Percentiles rank a stretch among this genome's conserved stretches.
These are phyloP conservation scores for Mystacornis crossleyi DNA, from an alignment of 2,113 vertebrate genomes.

Conservation along the genomic window DNA sequence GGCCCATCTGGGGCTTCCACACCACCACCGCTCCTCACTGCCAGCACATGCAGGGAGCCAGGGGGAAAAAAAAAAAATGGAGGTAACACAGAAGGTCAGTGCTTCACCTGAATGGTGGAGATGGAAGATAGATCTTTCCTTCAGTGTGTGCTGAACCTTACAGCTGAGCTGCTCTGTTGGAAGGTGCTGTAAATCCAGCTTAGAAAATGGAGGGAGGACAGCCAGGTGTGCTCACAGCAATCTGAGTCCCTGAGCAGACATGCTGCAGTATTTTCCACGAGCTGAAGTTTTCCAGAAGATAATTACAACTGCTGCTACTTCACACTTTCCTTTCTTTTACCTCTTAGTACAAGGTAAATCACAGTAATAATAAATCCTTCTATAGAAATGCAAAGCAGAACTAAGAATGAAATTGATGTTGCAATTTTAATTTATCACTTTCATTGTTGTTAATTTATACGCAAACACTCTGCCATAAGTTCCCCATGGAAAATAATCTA, in stretches of 20 bases:
- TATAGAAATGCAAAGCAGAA: conserved; percentile 67
- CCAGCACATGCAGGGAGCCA: background rate
- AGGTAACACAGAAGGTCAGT: background rate
- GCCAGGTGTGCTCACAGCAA: background rate
- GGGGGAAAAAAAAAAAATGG: background rate
- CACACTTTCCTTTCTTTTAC: background rate
- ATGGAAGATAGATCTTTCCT: background rate
- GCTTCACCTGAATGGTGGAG: background rate
- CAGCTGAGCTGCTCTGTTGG: background rate
- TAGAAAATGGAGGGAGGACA: background rate
- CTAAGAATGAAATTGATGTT: conserved; percentile 67
- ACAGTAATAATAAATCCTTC: conserved; percentile 65
- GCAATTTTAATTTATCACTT: conserved; percentile 66
- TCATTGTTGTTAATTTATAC: conserved; percentile 66
- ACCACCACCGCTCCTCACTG: background rate
- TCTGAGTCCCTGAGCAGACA: background rate
- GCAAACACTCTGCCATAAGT: conserved; percentile 12
- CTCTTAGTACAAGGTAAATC: conserved; percentile 54
- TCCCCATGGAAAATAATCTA: conserved; percentile 58
- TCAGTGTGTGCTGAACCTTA: background rate
- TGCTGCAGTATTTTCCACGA: background rate
- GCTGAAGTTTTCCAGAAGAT: background rate
- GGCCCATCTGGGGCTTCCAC: background rate
- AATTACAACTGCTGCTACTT: background rate
- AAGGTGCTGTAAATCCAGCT: background rate